phyloP scores from a whole-genome alignment of 2,888 invertebrate species.

The Lymantria monacha region DNA sequence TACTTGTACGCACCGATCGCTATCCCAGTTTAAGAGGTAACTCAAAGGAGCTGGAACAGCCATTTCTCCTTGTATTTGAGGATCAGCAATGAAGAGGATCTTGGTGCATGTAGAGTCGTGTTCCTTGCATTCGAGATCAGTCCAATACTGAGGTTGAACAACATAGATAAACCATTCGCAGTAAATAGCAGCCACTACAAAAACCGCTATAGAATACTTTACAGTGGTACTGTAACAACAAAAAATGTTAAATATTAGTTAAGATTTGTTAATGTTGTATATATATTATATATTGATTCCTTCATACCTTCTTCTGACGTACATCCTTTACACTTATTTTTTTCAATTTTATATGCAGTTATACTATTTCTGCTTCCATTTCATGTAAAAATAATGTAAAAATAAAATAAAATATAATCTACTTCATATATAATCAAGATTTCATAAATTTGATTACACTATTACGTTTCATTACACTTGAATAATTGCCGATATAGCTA shows the following conservation, averaged over 20 bases:
- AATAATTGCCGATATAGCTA: too few species aligned
- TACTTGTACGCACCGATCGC: conserved; percentile 86
- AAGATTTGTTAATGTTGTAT: background rate
- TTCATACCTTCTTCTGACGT: conserved; percentile 50
- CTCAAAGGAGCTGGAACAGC: conserved; percentile 87
- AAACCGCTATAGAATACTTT: conserved; percentile 54
- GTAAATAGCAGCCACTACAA: conserved; percentile 61
- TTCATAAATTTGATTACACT: too few species aligned
- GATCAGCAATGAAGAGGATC: conserved; percentile 92
- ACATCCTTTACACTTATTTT: conserved; percentile 35
- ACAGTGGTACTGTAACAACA: conserved; percentile 49
- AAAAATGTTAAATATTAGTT: background rate
- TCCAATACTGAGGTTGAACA: conserved; percentile 64
- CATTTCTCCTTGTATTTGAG: conserved; percentile 93
- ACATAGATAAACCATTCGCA: conserved; percentile 82
- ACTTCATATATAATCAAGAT: too few species aligned
- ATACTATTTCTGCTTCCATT: too few species aligned
- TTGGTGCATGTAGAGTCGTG: conserved; percentile 80
- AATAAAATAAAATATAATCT: too few species aligned
- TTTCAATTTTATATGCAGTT: too few species aligned
- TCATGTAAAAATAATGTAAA: too few species aligned
- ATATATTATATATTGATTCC: background rate
- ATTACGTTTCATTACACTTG: too few species aligned
- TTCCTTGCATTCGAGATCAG: conserved; percentile 68
- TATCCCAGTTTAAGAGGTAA: conserved; percentile 90